A percentile compares a stretch with the other conserved stretches of the same genome.
Evolutionary conservation across 92 coral and sea anemone genomes (phyloP).

Genomic region (Siderastrea siderea): DNA sequence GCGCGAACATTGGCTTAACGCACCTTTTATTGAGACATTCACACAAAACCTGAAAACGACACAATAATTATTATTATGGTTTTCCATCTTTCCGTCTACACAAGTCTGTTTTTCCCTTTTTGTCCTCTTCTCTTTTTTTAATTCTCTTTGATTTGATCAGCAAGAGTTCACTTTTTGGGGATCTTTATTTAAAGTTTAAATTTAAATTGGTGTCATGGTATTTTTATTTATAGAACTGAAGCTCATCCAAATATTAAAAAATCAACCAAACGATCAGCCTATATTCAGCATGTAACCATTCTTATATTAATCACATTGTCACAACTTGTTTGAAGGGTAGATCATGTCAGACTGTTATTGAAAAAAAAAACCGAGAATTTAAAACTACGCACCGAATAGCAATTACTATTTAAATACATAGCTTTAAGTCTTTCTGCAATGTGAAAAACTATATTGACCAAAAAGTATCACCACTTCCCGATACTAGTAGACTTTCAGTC

Average conservation of each 20-base stretch:
- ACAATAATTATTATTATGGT: too few species aligned
- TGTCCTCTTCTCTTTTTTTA: background rate
- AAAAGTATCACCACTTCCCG: too few species aligned
- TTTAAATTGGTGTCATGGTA: background rate
- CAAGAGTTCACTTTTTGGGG: too few species aligned
- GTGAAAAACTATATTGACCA: too few species aligned
- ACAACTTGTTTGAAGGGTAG: background rate
- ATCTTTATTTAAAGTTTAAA: background rate
- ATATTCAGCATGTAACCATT: background rate
- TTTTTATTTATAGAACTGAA: background rate
- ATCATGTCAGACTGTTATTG: background rate
- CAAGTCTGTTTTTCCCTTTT: too few species aligned
- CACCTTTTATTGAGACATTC: too few species aligned
- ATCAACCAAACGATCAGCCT: background rate
- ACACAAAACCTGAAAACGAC: too few species aligned
- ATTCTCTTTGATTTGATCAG: background rate
- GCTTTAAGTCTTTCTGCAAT: too few species aligned
- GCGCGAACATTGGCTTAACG: too few species aligned
- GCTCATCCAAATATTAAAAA: background rate
- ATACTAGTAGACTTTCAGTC: too few species aligned
- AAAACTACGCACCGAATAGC: background rate
- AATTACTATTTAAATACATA: too few species aligned
- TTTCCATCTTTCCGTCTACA: too few species aligned
- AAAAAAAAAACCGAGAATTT: background rate
- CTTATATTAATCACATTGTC: background rate